A percentile compares a stretch with the other conserved stretches of the same genome.
These are phyloP conservation scores for Fragum sueziense DNA, from an alignment of 2,888 invertebrate species.

Conservation along the genomic window DNA sequence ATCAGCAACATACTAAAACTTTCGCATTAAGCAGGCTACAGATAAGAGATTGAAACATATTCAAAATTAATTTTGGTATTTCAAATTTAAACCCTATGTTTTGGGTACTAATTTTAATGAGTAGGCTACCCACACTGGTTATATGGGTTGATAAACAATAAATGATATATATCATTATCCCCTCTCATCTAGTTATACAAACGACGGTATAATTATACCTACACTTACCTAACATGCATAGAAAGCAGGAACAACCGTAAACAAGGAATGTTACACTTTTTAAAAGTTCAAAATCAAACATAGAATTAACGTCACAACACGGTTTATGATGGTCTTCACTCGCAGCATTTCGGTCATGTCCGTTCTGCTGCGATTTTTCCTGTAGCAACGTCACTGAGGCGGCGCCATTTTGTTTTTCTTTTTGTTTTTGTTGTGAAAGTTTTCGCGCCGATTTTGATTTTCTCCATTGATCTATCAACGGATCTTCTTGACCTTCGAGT, in stretches of 20 bases:
- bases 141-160: too few species aligned
- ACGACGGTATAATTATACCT: too few species aligned
- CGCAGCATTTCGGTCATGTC: constrained; percentile 5
- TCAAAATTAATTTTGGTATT: too few species aligned
- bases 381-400: not conserved
- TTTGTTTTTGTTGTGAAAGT: not conserved
- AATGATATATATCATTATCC: too few species aligned
- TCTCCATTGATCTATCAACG: not conserved
- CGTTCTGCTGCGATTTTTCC: constrained; percentile 9
- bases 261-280: constrained; percentile 90
- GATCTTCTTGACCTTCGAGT: constrained; percentile 81
- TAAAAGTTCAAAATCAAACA: constrained; percentile 91
- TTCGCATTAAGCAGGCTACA: too few species aligned
- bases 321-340: constrained; percentile 16
- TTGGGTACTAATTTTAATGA: too few species aligned
- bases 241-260: constrained; percentile 76
- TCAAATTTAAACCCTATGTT: too few species aligned
- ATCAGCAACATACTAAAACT: too few species aligned
- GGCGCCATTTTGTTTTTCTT: not conserved
- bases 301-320: constrained; percentile 44
- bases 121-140: too few species aligned
- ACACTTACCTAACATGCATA: constrained; percentile 78
- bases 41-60: too few species aligned
- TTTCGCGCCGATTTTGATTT: not conserved
- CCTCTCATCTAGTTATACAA: too few species aligned